Base-by-base conservation (phyloP, 2,113 vertebrate genomes). In the Passer domesticus region DNA sequence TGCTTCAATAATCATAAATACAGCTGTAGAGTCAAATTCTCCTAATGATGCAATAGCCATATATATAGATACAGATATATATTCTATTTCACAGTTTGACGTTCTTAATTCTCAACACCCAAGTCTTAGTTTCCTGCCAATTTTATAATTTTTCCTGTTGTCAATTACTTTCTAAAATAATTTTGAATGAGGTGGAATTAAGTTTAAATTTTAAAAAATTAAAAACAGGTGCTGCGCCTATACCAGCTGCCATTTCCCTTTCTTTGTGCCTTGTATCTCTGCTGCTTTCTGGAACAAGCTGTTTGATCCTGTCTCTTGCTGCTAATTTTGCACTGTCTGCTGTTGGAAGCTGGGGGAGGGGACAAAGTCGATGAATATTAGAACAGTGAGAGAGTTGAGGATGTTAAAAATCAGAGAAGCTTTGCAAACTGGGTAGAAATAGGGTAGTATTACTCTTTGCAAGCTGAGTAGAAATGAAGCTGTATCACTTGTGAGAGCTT, bases 121-220 rank as follows among this genome's bases (percentile, higher is more conserved):
- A 79, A 84, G 43, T 39, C 60, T 64, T 74, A 78, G 35, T 87
- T 93, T 94, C 77, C 60, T 96, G 76, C 44, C 86, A 95, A 89
- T 89, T 94, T 90, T 84, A 35, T 93, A 75, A 13, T 82, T 92
- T 90, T 89, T 92, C 83, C 86, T 92, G 52, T 53, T 90, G 56
- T 78, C 68, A 90, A 73, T 83, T 90, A 77, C 88, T 87, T 93
- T 89, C 90, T 95, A 90, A 95, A 96, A 87, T 78, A 92, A 73
- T 39, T 78, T 66, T 68, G 80, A 93, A 92, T 68, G n/a, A 81
- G 50, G n/a, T 58, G 37, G 73, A 87, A 96, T 90, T 66, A 87
- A 90, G 33, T 78, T 77, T 88, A 70, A 81, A 67, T 4, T 80
- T 94, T 10, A 31, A 80, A 92, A 92, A 75, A 87, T 35, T 74